Evolutionary conservation across 2,888 invertebrate genomes (phyloP), one percentile per base, ranked within the genome.

Genomic region (Argynnis bischoffii): DNA sequence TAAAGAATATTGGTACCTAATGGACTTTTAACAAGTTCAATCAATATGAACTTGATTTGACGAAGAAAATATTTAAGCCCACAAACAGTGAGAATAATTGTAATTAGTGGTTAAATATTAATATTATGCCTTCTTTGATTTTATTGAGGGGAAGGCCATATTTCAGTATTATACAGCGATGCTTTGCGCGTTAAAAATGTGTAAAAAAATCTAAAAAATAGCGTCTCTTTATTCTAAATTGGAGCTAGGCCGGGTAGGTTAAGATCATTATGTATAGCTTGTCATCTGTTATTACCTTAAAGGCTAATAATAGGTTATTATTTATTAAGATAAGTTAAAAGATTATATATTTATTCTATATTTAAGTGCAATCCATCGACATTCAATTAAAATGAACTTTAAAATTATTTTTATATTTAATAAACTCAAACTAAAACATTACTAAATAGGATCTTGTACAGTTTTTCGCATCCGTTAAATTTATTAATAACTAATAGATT

Each of bases 181-280:
- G 72, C 71, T 72, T 73, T 64, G 69, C 72, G 63, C 67, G 66
- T 53, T 64, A 55, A 67, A 70, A 74, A 65, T 68, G 80, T 82
- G 80, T 80, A 78, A 79, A 75, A 26, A 72, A 73, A 72, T 75
- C 71, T 69, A 69, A 54, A 72, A 70, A 64, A 63, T 55, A 70
- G 76, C 89, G 91, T 91, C 91, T 91, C 91, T 89, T 81, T 83
- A 80, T 81, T 84, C 79, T 82, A 84, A 86, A 81, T 81, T 76
- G 79, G 89, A 86, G 86, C 90, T 90, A 91, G 81, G 91, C 89
- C 90, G 92, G 92, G 87, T 87, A 83, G 74, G 78, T 77, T 77
- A 78, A 78, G 79, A 70, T 75, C 80, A 79, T 79, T 76, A 79
- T 75, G 74, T 74, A 76, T 67, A 41, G 26, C 77, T 69, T 70